A percentile compares a stretch with the other conserved stretches of the same genome.
Evolutionary conservation across 2,888 invertebrate species (phyloP).

Genomic region (Anarsia innoxiella): DNA sequence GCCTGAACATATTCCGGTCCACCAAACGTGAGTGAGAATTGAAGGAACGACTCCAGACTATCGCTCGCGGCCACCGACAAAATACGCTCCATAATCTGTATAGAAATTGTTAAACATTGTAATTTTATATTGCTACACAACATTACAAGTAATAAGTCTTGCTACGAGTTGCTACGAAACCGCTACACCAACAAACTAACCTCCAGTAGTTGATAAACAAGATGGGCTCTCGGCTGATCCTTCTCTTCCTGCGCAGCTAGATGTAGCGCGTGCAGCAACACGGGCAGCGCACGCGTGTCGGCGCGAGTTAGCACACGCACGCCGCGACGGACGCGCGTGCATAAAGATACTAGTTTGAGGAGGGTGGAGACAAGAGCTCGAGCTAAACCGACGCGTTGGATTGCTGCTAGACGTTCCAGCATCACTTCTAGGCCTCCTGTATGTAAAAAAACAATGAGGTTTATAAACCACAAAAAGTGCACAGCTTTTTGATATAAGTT

Average conservation of each 20-base stretch:
- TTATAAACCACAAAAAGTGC: no score
- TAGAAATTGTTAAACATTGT: no score
- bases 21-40: constrained; percentile 92
- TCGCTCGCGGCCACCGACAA: constrained; percentile 93
- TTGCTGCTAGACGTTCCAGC: constrained; percentile 88
- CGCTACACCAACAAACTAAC: no score
- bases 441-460: no score
- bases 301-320: constrained; percentile 92
- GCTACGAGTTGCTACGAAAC: no score
- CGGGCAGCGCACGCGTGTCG: constrained; percentile 87
- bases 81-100: constrained; percentile 94
- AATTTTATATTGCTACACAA: no score
- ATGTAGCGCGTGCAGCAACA: constrained; percentile 89
- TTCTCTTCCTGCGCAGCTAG: constrained; percentile 76
- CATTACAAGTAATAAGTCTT: no score
- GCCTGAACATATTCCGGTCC: constrained; percentile 92
- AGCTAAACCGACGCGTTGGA: constrained; percentile 90
- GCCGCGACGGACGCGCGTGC: constrained; percentile 92
- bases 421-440: constrained; percentile 82
- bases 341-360: constrained; percentile 90
- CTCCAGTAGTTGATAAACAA: constrained; percentile 93
- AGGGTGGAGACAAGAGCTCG: constrained; percentile 91
- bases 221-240: constrained; percentile 80
- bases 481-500: no score
- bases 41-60: constrained; percentile 86